Conservation (phyloP, 37 sponge, comb jelly and placozoan genomes). For the Chondrilla cf. caribensis region DNA sequence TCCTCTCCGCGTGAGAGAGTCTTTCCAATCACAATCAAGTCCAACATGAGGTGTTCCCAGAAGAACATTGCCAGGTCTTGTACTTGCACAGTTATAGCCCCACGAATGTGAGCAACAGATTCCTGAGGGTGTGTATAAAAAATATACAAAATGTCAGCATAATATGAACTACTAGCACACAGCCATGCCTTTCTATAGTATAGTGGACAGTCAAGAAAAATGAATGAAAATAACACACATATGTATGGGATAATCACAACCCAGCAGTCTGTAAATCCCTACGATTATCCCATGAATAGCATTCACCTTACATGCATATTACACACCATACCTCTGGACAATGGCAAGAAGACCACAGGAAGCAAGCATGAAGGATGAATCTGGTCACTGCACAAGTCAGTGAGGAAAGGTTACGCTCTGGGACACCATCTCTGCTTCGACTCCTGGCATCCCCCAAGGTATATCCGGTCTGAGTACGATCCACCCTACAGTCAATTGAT, state of each 20-base stretch:
- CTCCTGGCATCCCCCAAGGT: background rate
- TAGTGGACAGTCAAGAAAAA: background rate
- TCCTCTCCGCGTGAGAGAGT: background rate
- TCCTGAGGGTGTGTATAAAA: background rate
- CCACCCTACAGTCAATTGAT: background rate
- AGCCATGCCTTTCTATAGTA: background rate
- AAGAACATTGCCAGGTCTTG: slow-evolving; percentile 8
- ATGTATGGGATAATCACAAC: background rate
- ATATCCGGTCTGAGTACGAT: background rate
- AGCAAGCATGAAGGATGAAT: slow-evolving; percentile 13
- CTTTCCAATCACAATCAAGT: background rate
- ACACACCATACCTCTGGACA: background rate
- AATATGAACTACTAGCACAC: no score
- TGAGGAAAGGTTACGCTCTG: slow-evolving; percentile 9
- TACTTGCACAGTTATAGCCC: background rate
- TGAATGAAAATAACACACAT: background rate
- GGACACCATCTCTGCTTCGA: background rate
- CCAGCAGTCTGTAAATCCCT: background rate
- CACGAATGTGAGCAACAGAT: background rate
- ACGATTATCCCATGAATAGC: background rate
- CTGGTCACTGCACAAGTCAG: slow-evolving; percentile 20
- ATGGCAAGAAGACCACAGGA: slow-evolving; percentile 17
- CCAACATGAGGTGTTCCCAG: background rate
- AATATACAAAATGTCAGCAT: no score
- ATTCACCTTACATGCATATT: no score